phyloP scores from a whole-genome alignment of 1,140 invertebrate species.

The Bombus breviceps region DNA sequence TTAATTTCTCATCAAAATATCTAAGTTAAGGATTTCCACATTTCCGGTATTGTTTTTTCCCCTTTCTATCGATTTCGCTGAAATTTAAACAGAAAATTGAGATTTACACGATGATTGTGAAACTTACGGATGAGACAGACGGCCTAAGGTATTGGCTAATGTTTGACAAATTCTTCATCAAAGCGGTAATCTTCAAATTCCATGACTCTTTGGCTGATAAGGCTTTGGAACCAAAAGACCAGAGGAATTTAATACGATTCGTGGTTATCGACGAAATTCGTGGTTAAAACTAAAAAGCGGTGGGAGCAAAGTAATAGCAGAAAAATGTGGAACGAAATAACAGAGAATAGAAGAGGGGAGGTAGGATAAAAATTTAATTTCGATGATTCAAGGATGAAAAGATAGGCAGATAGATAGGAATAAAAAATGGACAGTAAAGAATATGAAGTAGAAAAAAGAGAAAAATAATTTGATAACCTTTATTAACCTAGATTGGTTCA shows the following conservation, averaged over 20 bases:
- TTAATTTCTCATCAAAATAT: no score
- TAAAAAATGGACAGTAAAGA: background rate
- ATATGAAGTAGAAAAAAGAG: background rate
- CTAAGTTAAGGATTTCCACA: no score
- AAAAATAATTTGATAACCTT: background rate
- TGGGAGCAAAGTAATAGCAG: slow-evolving; percentile 2
- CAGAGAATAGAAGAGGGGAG: slow-evolving; percentile 19
- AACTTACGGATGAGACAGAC: background rate
- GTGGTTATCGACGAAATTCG: slow-evolving; percentile 25
- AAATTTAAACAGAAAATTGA: no score
- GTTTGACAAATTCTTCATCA: no score
- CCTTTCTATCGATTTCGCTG: no score
- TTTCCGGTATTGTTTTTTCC: no score
- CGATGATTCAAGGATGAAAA: slow-evolving; percentile 46
- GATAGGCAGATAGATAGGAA: background rate
- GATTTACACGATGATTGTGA: no score
- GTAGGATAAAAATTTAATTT: slow-evolving; percentile 75
- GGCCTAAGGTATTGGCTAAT: background rate
- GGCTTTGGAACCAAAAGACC: background rate
- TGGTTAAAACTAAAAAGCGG: slow-evolving; percentile 17
- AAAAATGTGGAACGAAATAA: slow-evolving; percentile 15
- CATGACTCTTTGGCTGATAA: background rate
- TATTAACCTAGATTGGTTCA: background rate
- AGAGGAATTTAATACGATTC: slow-evolving; percentile 31
- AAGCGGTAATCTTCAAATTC: background rate